These are phyloP conservation scores for Anoplopoma fimbria DNA, from an alignment of 2,113 vertebrate genomes.

Conservation along the genomic window DNA sequence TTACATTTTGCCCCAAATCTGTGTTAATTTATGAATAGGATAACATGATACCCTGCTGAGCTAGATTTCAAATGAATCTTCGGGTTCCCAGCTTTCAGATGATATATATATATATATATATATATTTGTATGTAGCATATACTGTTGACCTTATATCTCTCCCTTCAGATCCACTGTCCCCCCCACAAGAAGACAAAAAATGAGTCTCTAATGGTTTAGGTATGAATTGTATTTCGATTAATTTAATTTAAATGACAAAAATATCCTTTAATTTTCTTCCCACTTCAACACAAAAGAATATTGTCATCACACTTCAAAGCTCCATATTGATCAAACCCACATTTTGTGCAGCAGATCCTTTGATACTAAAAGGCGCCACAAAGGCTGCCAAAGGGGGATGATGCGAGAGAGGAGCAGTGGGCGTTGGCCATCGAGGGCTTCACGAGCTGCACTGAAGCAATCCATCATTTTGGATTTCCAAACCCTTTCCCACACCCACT, in stretches of 20 bases:
- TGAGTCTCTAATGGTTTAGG: not conserved
- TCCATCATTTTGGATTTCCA: constrained; percentile 52
- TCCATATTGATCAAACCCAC: not conserved
- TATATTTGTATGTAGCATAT: not conserved
- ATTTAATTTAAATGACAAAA: not conserved
- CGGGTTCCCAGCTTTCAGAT: no score
- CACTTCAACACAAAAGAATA: no score
- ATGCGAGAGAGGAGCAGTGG: constrained; percentile 25
- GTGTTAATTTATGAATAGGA: no score
- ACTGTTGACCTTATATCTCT: not conserved
- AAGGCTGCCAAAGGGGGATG: not conserved
- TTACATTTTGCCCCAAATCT: no score
- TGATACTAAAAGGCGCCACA: not conserved
- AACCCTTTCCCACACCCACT: constrained; percentile 34
- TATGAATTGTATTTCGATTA: not conserved
- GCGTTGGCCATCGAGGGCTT: constrained; percentile 24
- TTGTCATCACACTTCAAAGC: not conserved
- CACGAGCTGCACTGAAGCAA: constrained; percentile 16
- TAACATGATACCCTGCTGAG: no score
- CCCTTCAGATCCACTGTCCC: not conserved
- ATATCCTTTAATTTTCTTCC: not conserved
- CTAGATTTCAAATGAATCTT: no score
- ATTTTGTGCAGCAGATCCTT: not conserved
- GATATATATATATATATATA: no score
- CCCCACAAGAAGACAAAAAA: not conserved